These are phyloP conservation scores for Neosilurus mollespiculum DNA, from an alignment of 2,797 vertebrate genomes.

Conservation along the genomic window DNA sequence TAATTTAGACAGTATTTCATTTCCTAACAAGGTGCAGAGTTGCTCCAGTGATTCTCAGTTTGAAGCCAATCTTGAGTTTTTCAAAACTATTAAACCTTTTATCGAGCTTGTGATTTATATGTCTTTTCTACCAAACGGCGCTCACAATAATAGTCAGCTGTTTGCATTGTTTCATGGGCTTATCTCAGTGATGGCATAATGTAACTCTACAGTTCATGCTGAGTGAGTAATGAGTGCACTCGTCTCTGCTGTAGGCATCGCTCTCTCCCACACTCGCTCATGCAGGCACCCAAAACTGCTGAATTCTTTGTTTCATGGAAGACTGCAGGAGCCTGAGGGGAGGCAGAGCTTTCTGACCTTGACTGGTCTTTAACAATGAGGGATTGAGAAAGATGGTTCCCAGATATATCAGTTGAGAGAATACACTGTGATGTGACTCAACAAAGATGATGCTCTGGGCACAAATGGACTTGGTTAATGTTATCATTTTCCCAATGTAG, in stretches of 20 bases:
- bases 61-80: neutral
- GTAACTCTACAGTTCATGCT: conserved; percentile 30
- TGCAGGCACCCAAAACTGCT: conserved; percentile 66
- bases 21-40: conserved; percentile 6
- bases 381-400: conserved; percentile 15
- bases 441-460: conserved; percentile 6
- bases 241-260: conserved; percentile 44
- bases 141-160: conserved; percentile 14
- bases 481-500: conserved; percentile 32
- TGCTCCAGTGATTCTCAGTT: neutral
- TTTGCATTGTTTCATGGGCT: conserved; percentile 14
- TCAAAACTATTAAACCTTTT: neutral
- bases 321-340: conserved; percentile 65
- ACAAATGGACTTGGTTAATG: conserved; percentile 21
- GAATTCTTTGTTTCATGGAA: conserved; percentile 72
- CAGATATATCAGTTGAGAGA: conserved; percentile 32
- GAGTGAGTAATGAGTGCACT: conserved; percentile 36
- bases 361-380: conserved; percentile 42
- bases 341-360: conserved; percentile 64
- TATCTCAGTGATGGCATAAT: conserved; percentile 25
- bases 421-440: conserved; percentile 22
- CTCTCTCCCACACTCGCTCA: conserved; percentile 35
- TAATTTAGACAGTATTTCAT: neutral
- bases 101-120: neutral
- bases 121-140: neutral